Evolutionary conservation across 2,113 vertebrate genomes (phyloP).

Genomic region (Gadus chalcogrammus): DNA sequence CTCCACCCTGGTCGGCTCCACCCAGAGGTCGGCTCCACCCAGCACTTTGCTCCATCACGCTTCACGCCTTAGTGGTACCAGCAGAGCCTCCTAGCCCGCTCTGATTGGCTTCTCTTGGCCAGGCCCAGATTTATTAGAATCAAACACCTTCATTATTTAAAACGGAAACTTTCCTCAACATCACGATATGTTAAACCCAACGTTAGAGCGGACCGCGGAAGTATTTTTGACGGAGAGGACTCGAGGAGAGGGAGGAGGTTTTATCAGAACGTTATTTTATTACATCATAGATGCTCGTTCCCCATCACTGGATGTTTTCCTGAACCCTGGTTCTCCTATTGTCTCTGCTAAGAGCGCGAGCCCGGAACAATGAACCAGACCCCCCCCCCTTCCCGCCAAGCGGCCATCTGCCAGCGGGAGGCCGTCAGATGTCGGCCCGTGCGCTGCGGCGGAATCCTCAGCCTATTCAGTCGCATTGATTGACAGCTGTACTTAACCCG

Average conservation of each 20-base stretch:
- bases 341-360: conserved; percentile 86
- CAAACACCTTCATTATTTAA: conserved; percentile 20
- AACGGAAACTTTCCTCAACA: neutral
- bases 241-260: neutral
- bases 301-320: too few species aligned
- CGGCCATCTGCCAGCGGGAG: conserved; percentile 95
- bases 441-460: conserved; percentile 76
- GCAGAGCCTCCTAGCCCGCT: conserved; percentile 24
- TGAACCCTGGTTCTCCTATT: conserved; percentile 53
- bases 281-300: too few species aligned
- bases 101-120: conserved; percentile 55
- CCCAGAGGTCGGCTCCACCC: conserved; percentile 31
- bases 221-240: neutral
- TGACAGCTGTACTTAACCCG: conserved; percentile 57
- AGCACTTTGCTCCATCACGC: conserved; percentile 22
- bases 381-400: conserved; percentile 76
- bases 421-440: conserved; percentile 91
- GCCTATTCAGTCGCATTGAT: conserved; percentile 44
- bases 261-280: too few species aligned
- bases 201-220: neutral
- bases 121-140: conserved; percentile 45
- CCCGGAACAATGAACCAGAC: conserved; percentile 93
- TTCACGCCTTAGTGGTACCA: conserved; percentile 15
- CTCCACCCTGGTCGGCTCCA: conserved; percentile 11
- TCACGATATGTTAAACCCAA: neutral